A percentile compares a stretch with the other conserved stretches of the same genome.
Conservation (phyloP, 53 echinoderm and acorn worm species). For the Henricia sp. region DNA sequence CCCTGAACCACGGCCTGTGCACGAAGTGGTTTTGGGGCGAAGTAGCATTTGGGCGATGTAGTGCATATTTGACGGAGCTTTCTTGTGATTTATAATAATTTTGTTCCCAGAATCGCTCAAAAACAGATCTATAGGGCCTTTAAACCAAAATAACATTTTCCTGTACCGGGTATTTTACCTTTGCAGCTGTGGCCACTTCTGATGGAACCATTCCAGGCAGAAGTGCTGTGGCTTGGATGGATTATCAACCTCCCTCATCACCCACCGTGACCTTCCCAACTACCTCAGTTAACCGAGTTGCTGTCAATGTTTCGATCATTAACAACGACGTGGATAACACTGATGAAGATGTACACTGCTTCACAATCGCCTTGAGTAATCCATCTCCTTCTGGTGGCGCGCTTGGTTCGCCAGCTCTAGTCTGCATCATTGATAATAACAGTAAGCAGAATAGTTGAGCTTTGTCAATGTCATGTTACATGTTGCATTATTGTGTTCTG, state of each 20-base stretch:
- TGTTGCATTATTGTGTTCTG: no score
- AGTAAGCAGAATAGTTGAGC: slow-evolving; percentile 19
- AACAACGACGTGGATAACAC: background rate
- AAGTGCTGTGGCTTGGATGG: background rate
- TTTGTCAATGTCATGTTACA: no score
- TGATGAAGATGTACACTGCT: background rate
- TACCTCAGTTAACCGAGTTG: background rate
- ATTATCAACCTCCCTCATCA: background rate
- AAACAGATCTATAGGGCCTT: no score
- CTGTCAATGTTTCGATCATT: background rate
- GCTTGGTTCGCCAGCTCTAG: background rate
- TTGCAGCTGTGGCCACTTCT: background rate
- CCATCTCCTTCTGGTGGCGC: background rate
- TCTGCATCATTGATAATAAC: slow-evolving; percentile 20
- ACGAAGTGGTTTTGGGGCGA: no score
- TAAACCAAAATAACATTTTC: no score
- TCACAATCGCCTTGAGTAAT: background rate
- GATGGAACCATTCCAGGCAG: no score
- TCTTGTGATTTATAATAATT: no score
- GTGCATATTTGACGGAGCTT: no score
- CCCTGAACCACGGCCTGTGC: no score
- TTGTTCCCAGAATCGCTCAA: no score
- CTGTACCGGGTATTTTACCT: no score
- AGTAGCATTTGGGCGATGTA: no score
- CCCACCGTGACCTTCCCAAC: background rate